Percentiles rank a stretch among this genome's conserved stretches.
These are phyloP conservation scores for Myotis pilosus DNA, from an alignment of 2,797 vertebrate species.

Conservation along the genomic window DNA sequence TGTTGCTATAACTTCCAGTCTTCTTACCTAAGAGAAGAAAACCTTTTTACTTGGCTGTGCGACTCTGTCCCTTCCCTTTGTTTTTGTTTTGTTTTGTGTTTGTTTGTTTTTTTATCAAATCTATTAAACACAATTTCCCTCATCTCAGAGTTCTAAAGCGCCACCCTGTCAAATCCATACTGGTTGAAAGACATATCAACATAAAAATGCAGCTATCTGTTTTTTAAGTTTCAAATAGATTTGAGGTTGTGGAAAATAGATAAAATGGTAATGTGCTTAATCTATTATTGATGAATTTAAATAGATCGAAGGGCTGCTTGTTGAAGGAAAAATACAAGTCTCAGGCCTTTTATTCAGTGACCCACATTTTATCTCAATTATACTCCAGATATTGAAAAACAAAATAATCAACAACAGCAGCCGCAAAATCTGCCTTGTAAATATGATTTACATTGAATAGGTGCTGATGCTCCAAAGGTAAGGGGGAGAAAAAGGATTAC, in stretches of 20 bases:
- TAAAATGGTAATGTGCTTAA: slow-evolving; percentile 61
- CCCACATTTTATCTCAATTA: slow-evolving; percentile 74
- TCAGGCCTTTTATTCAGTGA: slow-evolving; percentile 64
- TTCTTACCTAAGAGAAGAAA: slow-evolving; percentile 38
- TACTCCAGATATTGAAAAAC: slow-evolving; percentile 48
- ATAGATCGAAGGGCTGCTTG: slow-evolving; percentile 22
- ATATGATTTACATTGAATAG: slow-evolving; percentile 49
- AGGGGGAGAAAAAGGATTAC: not conserved
- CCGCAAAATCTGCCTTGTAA: slow-evolving; percentile 37
- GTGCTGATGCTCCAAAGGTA: not conserved
- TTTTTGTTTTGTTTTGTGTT: not conserved
- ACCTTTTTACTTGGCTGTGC: not conserved
- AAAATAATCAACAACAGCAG: slow-evolving; percentile 57
- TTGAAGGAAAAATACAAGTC: slow-evolving; percentile 52
- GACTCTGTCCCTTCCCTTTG: not conserved
- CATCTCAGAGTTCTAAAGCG: not conserved
- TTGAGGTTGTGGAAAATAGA: slow-evolving; percentile 55
- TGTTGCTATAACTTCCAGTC: slow-evolving; percentile 54
- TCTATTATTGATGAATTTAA: slow-evolving; percentile 64
- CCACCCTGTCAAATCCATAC: not conserved
- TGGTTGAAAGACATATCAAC: not conserved
- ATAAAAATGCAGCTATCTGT: not conserved
- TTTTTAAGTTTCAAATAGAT: not conserved
- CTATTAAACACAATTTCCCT: not conserved
- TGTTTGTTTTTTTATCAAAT: not conserved